Evolutionary conservation across 2,888 invertebrate species (phyloP).

Genomic region (Amorpha juglandis): DNA sequence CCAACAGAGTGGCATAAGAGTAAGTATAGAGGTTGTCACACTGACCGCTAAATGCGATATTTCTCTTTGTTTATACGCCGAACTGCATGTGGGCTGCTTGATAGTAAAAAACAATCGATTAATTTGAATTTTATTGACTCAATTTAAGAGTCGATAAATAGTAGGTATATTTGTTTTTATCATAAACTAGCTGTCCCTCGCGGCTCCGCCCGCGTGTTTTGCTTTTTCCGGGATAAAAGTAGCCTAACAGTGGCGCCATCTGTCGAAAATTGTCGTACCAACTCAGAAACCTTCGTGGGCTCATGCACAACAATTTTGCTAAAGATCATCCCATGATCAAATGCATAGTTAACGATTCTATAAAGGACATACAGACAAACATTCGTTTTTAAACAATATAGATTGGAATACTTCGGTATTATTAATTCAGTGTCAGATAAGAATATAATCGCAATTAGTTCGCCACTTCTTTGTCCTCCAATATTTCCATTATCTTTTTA

Average conservation of each 20-base stretch:
- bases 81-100: constrained; percentile 55
- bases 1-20: constrained; percentile 40
- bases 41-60: constrained; percentile 53
- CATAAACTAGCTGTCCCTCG: too few relatives aligned
- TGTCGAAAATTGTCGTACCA: too few relatives aligned
- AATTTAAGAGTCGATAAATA: constrained; percentile 26
- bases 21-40: constrained; percentile 46
- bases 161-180: constrained; percentile 21
- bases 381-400: too few relatives aligned
- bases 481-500: not conserved
- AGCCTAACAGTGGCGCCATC: too few relatives aligned
- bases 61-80: constrained; percentile 52
- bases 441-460: not conserved
- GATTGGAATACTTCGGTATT: not conserved
- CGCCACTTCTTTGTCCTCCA: not conserved
- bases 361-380: too few relatives aligned
- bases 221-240: too few relatives aligned
- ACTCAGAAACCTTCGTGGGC: too few relatives aligned
- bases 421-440: constrained; percentile 11
- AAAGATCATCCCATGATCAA: too few relatives aligned
- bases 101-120: constrained; percentile 43
- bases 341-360: too few relatives aligned
- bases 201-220: too few relatives aligned
- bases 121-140: constrained; percentile 38
- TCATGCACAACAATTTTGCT: too few relatives aligned